Evolutionary conservation across 2,888 invertebrate species (phyloP), one percentile per base, ranked within the genome.

Genomic region (Oligia fasciuncula): DNA sequence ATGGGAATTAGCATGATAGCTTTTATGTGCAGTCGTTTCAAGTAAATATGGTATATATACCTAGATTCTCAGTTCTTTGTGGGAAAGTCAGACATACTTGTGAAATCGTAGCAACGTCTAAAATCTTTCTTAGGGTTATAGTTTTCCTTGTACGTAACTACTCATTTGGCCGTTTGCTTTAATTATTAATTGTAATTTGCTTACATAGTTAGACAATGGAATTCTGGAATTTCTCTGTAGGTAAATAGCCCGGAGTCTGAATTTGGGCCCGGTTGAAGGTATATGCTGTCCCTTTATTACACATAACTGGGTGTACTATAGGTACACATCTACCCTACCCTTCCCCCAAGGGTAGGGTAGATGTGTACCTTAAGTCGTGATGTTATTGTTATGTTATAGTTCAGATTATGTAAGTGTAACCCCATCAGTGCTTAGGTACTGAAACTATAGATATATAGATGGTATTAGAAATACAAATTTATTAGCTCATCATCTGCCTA

Each of bases 1-100:
- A 80, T 77, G 63, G 63, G 83, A 81, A 87, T 88, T 89, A 88
- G 73, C 83, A 81, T 80, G 77, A 80, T 84, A 77, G 70, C 79
- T 73, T 81, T 76, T 85, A 29, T 73, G 62, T 68, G 49, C 70
- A 75, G 73, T 77, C 68, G 71, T 74, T 81, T 40, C 35, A 43
- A 54, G 57, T 57, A 77, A 76, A 76, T 77, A 54, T 71, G 19
- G 72, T 60, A 17, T 43, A 46, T 14, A 54, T 23, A 35, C 35
- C 46, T 46, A 46, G 1, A 54, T 43, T 73, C 3, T 43, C 13
- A 43, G 29, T 66, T 51, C 9, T 57, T 8, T 14, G 9, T 35
- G 35, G 23, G 14, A 3, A 19, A 17, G 3, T 54, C 2, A 35
- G 11, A 23, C 1, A 1, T 23, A 67, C 9, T 11, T 3, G 11